Evolutionary conservation across 2,113 vertebrate species (phyloP).

Genomic region (Trachemys scripta): DNA sequence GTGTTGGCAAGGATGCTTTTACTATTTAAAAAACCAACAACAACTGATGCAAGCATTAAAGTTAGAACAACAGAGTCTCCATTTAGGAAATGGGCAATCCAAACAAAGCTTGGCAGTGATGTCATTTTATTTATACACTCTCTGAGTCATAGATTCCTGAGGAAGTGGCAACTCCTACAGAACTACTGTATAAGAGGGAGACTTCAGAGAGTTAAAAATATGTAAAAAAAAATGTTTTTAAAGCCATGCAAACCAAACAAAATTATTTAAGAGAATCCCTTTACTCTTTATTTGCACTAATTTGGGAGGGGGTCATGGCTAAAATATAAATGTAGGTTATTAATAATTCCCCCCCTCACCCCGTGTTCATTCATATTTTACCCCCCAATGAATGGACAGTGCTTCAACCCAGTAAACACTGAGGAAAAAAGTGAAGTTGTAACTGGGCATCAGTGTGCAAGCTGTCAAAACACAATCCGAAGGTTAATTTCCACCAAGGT

Average conservation of each 20-base stretch:
- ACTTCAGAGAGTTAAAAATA: conserved; percentile 22
- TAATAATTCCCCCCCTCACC: neutral
- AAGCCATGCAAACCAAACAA: neutral
- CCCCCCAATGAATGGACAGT: accelerated
- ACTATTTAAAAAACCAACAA: neutral
- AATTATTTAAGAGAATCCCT: neutral
- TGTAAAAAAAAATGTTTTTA: neutral
- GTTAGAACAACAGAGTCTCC: neutral
- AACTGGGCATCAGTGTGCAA: neutral
- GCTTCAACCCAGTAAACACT: neutral
- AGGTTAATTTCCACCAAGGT: neutral
- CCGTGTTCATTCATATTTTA: neutral
- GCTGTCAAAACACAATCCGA: neutral
- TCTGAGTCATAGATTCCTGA: conserved; percentile 71
- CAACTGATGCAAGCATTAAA: neutral
- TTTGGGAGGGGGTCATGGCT: neutral
- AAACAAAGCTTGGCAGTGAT: conserved; percentile 18
- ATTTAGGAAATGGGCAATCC: conserved; percentile 6
- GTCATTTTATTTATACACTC: neutral
- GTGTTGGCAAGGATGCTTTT: neutral
- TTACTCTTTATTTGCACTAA: neutral
- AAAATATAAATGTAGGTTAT: neutral
- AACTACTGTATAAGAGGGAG: neutral
- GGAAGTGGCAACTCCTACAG: conserved; percentile 70
- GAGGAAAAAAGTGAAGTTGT: neutral